Percentiles rank a stretch among this genome's conserved stretches.
Conservation (phyloP, 2,113 vertebrate species). For the Hydropotes inermis region DNA sequence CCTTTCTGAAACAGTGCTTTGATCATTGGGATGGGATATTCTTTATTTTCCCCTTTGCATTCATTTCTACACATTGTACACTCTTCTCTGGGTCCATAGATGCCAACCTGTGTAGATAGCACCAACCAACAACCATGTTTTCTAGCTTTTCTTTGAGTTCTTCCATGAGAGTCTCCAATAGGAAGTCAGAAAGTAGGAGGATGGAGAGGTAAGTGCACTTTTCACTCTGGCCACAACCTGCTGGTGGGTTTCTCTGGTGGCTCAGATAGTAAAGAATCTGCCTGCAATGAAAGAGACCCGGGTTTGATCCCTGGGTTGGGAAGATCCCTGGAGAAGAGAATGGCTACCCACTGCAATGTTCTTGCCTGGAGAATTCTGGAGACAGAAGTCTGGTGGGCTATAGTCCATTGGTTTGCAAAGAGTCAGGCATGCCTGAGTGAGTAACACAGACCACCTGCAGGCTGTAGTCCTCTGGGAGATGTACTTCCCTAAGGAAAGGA, state of each 20-base stretch:
- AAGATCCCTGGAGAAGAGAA: neutral
- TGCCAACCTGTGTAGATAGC: neutral
- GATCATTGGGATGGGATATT: neutral
- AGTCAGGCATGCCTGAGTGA: neutral
- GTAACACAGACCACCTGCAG: neutral
- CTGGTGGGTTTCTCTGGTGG: neutral
- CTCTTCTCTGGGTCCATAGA: neutral
- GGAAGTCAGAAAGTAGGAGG: neutral
- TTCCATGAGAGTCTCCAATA: neutral
- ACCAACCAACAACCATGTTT: neutral
- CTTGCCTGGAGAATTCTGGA: neutral
- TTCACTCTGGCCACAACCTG: neutral
- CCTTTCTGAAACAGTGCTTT: neutral
- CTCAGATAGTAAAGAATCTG: neutral
- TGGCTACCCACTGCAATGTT: neutral
- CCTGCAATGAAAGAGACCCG: accelerated
- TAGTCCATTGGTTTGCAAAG: neutral
- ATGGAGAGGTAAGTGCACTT: neutral
- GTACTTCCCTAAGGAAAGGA: neutral
- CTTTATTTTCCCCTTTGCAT: neutral
- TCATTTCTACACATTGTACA: neutral
- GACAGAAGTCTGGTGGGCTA: neutral
- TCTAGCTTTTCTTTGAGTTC: neutral
- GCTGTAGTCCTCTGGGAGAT: neutral
- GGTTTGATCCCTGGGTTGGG: neutral